Base-by-base conservation (phyloP, 2,113 vertebrate genomes). In the Panurus biarmicus region DNA sequence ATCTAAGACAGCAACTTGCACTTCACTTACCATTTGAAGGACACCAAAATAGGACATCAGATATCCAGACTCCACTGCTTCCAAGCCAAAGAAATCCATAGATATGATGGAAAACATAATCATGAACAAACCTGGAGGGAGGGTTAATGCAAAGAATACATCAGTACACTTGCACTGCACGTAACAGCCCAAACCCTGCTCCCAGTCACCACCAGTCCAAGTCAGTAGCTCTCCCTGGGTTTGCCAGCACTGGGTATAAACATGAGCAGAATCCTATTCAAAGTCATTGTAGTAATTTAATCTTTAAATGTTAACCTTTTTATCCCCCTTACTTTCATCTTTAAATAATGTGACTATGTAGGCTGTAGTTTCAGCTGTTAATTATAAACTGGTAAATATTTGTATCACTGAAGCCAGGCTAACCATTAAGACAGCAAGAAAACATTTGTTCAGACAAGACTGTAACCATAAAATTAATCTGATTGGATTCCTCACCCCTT, bases 41-140 rank as follows among this genome's bases (percentile, higher is more conserved):
- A 99, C 94, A 83, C 99, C 99, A 44, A 98, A 97, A 93, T 99
- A 99, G 16, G 99, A 98, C 98, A 98, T 98, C 89, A 99, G 96
- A 81, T 99, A 99, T 58, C 99, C 98, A 11, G 98, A 97, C 93
- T 99, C 95, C 64, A 98, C 91, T 2, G 99, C 98, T 38, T 98
- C 95, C 96, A 99, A 97, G 66, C 97, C 97, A 95, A 99, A 99
- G 96, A 99, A 98, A 33, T 99, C 98, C 97, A 99, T 97, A 28
- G 98, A 98, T 65, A 99, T 98, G 95, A 99, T 94, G 47, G 98
- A 98, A 96, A 99, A 99, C 99, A 99, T 99, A 60, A 99, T 96
- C 93, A 98, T 97, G 95, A 99, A 99, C 82, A 99, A 97, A 47
- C 98, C 99, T 99, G 85, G 53, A 67, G 48, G 45, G 25, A 69